phyloP scores from a whole-genome alignment of 2,888 invertebrate genomes.

The Leptura quadrifasciata region DNA sequence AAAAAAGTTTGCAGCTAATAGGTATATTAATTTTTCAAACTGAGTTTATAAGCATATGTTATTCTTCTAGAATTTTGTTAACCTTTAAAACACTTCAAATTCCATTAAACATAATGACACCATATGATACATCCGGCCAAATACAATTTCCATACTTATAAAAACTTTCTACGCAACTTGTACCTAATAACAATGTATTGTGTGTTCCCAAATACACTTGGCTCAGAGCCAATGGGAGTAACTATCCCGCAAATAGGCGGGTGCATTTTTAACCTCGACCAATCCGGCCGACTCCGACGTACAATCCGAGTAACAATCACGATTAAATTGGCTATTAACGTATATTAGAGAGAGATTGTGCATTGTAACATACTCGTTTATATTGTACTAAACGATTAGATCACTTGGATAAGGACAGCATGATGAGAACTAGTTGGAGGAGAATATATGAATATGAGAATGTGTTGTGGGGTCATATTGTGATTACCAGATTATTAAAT shows the following conservation, averaged over 20 bases:
- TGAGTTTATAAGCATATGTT: too few species aligned
- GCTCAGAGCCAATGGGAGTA: constrained; percentile 46
- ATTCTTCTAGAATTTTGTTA: too few species aligned
- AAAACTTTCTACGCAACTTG: constrained; percentile 46
- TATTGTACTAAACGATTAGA: constrained; percentile 46
- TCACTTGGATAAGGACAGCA: constrained; percentile 43
- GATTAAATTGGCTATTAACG: constrained; percentile 47
- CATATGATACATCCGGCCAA: background rate
- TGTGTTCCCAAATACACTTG: constrained; percentile 42
- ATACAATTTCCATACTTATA: constrained; percentile 11
- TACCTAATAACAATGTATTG: constrained; percentile 51
- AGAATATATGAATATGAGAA: constrained; percentile 37
- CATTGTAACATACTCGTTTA: constrained; percentile 44
- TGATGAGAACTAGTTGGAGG: constrained; percentile 30
- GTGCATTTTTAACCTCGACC: constrained; percentile 35
- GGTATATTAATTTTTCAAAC: too few species aligned
- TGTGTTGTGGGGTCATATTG: constrained; percentile 14
- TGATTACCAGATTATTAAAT: constrained; percentile 35
- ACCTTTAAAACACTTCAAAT: too few species aligned
- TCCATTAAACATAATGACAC: too few species aligned
- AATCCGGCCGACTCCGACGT: constrained; percentile 41
- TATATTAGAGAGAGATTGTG: constrained; percentile 39
- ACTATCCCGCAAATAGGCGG: constrained; percentile 41
- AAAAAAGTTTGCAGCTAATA: too few species aligned
- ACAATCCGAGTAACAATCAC: constrained; percentile 46